These are phyloP conservation scores for Lacanobia oleracea DNA, from an alignment of 2,888 invertebrate genomes.

Conservation along the genomic window DNA sequence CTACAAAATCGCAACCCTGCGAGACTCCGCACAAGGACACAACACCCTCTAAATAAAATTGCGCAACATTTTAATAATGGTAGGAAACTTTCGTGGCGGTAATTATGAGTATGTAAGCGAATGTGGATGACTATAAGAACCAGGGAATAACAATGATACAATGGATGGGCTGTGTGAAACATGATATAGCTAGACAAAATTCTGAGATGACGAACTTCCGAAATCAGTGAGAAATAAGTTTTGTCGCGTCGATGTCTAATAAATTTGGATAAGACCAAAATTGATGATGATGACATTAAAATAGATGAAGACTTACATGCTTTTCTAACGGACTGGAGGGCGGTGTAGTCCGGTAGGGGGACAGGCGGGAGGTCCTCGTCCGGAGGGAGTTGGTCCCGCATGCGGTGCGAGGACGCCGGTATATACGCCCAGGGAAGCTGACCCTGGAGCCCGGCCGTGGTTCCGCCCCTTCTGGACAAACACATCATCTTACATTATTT, in stretches of 20 bases:
- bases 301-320: slow-evolving; percentile 74
- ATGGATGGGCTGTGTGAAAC: neutral
- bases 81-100: neutral
- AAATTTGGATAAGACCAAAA: neutral
- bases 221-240: neutral
- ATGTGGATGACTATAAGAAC: neutral
- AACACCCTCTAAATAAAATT: neutral
- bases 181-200: neutral
- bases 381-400: slow-evolving; percentile 85
- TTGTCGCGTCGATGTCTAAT: neutral
- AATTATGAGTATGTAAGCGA: neutral
- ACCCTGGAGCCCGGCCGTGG: slow-evolving; percentile 88
- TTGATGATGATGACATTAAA: neutral
- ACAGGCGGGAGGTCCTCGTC: slow-evolving; percentile 91
- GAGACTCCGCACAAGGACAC: neutral
- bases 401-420: slow-evolving; percentile 81
- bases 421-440: slow-evolving; percentile 92
- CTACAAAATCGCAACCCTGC: no score
- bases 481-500: slow-evolving; percentile 2
- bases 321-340: slow-evolving; percentile 83
- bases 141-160: neutral
- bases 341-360: slow-evolving; percentile 91
- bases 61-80: neutral
- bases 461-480: slow-evolving; percentile 75
- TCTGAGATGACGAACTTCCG: neutral